Percentiles rank a stretch among this genome's conserved stretches.
Evolutionary conservation across 30 jellyfish, hydroid and myxozoan genomes (phyloP).

Genomic region (Nemopilema nomurai): DNA sequence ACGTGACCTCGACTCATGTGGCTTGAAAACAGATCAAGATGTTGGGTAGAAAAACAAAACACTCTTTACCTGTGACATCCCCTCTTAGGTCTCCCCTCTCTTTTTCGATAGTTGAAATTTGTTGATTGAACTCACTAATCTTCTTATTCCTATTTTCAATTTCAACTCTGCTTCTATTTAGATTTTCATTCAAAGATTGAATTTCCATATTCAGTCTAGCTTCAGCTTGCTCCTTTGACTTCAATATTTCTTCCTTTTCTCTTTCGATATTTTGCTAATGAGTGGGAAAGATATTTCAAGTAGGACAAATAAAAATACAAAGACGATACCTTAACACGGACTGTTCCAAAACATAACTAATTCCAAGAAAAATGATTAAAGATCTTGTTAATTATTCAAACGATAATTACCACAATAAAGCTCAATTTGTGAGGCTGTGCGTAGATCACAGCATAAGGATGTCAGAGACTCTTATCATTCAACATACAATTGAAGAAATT

Average conservation of each 20-base stretch:
- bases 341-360: no score
- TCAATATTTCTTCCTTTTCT: conserved; percentile 45
- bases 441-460: no score
- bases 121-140: conserved; percentile 16
- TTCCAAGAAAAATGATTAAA: no score
- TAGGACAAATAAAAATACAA: no score
- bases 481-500: no score
- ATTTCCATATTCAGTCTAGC: conserved; percentile 55
- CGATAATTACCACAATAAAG: no score
- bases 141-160: conserved; percentile 15
- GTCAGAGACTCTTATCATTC: no score
- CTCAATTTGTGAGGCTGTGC: no score
- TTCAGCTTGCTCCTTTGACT: conserved; percentile 51
- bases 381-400: no score
- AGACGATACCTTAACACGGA: no score
- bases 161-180: conserved; percentile 15
- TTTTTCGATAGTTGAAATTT: conserved; percentile 38
- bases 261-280: conserved; percentile 19
- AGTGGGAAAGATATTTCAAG: not conserved
- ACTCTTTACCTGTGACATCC: conserved; percentile 68
- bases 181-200: conserved; percentile 45
- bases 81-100: conserved; percentile 75
- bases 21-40: not conserved
- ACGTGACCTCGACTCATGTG: no score
- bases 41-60: not conserved